These are phyloP conservation scores for Ooceraea biroi DNA, from an alignment of 1,140 invertebrate species.

Conservation along the genomic window DNA sequence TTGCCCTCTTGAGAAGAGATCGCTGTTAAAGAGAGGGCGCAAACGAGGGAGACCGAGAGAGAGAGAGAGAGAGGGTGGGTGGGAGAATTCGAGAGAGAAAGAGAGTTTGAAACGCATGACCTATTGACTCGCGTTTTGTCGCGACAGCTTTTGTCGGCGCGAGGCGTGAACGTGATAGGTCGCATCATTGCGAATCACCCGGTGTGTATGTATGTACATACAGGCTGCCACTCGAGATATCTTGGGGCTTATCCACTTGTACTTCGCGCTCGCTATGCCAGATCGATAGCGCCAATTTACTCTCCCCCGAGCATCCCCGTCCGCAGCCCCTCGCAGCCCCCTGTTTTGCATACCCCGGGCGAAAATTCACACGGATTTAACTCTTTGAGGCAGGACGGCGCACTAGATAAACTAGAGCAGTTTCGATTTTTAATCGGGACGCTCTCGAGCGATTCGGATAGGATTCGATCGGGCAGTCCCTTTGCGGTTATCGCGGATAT, in stretches of 20 bases:
- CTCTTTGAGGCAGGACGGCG: constrained; percentile 41
- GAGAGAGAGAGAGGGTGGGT: not conserved
- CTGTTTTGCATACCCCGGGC: constrained; percentile 43
- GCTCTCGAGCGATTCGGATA: constrained; percentile 10
- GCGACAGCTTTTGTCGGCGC: constrained; percentile 52
- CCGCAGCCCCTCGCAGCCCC: not conserved
- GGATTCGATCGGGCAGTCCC: not conserved
- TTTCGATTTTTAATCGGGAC: not conserved
- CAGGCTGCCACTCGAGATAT: constrained; percentile 59
- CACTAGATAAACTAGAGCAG: constrained; percentile 27
- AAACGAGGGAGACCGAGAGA: not conserved
- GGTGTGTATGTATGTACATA: constrained; percentile 12
- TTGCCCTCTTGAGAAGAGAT: constrained; percentile 38
- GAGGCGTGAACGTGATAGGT: constrained; percentile 59
- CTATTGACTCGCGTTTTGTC: constrained; percentile 50
- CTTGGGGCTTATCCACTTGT: constrained; percentile 59
- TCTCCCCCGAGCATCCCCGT: not conserved
- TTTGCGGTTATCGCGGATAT: not conserved
- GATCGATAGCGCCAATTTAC: constrained; percentile 58
- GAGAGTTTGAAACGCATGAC: constrained; percentile 41
- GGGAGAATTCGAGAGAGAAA: not conserved
- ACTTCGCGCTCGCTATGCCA: constrained; percentile 46
- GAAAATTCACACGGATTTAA: constrained; percentile 41
- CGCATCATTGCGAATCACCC: constrained; percentile 54
- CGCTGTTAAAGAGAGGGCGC: not conserved